Conservation (phyloP, 2,888 invertebrate species). For the Plebejus melissa region DNA sequence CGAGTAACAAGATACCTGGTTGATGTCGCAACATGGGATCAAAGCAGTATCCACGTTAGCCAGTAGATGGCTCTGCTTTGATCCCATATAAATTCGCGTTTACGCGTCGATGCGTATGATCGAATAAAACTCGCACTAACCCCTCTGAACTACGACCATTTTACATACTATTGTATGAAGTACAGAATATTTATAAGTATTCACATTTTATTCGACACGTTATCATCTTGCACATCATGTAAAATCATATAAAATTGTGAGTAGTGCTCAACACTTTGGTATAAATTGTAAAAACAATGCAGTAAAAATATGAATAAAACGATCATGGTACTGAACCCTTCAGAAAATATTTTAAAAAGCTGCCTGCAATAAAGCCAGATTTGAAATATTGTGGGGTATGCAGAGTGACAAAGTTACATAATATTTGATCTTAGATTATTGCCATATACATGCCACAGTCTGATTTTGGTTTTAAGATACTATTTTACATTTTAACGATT, state of each 20-base stretch:
- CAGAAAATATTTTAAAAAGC: not conserved
- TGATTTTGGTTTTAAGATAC: not conserved
- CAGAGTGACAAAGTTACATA: not conserved
- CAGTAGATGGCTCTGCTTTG: too few species aligned
- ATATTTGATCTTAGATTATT: not conserved
- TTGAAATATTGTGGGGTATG: not conserved
- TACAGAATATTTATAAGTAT: not conserved
- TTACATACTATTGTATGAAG: not conserved
- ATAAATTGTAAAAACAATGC: slow-evolving; percentile 11
- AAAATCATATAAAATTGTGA: not conserved
- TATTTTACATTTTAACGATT: not conserved
- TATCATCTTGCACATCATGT: not conserved
- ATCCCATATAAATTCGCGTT: too few species aligned
- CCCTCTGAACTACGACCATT: not conserved
- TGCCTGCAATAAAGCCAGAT: not conserved
- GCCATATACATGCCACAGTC: not conserved
- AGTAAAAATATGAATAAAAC: not conserved
- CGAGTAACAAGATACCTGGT: not conserved
- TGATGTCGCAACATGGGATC: too few species aligned
- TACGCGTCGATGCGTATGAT: too few species aligned
- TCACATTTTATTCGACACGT: not conserved
- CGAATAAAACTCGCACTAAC: not conserved
- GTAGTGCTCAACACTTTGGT: slow-evolving; percentile 19
- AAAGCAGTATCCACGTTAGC: too few species aligned
- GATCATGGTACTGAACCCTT: not conserved